Conservation (phyloP, 2,113 vertebrate species). For the Plectropomus leopardus region DNA sequence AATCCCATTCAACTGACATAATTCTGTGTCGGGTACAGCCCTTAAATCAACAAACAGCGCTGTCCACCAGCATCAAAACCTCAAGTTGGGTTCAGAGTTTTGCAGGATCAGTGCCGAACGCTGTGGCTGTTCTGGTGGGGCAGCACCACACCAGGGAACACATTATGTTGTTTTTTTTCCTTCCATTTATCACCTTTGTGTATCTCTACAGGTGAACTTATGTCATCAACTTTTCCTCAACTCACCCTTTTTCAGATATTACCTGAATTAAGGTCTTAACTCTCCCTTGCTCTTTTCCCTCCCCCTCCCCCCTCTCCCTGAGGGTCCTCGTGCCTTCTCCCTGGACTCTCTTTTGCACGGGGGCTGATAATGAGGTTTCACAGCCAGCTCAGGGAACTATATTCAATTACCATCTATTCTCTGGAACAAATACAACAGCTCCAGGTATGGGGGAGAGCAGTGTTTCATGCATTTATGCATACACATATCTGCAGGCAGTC, state of each 20-base stretch:
- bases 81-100: neutral
- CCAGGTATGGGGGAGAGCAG: conserved; percentile 33
- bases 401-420: conserved; percentile 61
- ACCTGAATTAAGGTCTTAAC: conserved; percentile 17
- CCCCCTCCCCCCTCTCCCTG: conserved; percentile 12
- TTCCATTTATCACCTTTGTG: neutral
- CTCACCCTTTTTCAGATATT: conserved; percentile 11
- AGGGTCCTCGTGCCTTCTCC: conserved; percentile 39
- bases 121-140: neutral
- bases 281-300: neutral
- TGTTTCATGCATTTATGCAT: conserved; percentile 21
- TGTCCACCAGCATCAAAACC: neutral
- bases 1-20: too few relatives aligned
- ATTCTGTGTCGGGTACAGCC: too few relatives aligned
- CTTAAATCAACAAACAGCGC: too few relatives aligned
- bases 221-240: neutral
- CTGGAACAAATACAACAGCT: conserved; percentile 44
- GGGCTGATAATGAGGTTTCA: conserved; percentile 59
- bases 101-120: neutral
- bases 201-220: neutral
- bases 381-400: conserved; percentile 42
- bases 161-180: neutral
- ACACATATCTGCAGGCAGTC: conserved; percentile 34
- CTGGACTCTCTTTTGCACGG: conserved; percentile 31
- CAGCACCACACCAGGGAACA: neutral